A percentile compares a stretch with the other conserved stretches of the same genome.
Evolutionary conservation across 53 echinoderm and acorn worm genomes (phyloP).

Genomic region (Zoroaster sp.): DNA sequence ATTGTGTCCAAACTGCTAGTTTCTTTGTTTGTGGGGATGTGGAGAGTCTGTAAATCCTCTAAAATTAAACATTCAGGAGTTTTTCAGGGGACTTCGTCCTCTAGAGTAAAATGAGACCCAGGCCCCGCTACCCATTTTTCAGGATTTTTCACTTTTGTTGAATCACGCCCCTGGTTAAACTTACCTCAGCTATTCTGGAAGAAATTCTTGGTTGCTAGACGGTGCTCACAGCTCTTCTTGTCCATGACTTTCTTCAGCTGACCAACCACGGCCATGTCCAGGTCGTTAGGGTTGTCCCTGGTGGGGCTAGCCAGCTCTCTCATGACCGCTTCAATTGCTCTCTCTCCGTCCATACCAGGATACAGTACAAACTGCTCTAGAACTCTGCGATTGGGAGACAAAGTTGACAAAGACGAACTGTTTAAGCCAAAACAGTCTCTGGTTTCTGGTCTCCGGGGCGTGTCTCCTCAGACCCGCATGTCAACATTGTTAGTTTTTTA

Average conservation of each 20-base stretch:
- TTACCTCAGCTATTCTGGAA: conserved; percentile 73
- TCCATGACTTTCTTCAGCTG: conserved; percentile 58
- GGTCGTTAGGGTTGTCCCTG: conserved; percentile 38
- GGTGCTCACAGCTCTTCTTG: conserved; percentile 24
- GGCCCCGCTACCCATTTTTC: too few species aligned
- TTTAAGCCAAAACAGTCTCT: not conserved
- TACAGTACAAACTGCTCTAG: conserved; percentile 70
- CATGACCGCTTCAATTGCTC: conserved; percentile 40
- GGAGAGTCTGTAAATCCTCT: too few species aligned
- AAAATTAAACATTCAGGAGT: too few species aligned
- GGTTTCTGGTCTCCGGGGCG: not conserved
- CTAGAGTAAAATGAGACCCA: too few species aligned
- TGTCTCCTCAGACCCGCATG: not conserved
- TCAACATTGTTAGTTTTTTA: not conserved
- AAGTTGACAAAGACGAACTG: not conserved
- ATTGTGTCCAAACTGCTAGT: too few species aligned
- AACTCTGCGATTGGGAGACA: conserved; percentile 21
- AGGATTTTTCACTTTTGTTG: too few species aligned
- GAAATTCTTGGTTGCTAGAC: conserved; percentile 43
- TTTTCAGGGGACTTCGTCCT: too few species aligned
- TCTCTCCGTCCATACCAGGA: conserved; percentile 51
- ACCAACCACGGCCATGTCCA: conserved; percentile 61
- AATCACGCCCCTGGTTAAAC: too few species aligned
- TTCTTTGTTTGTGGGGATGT: too few species aligned
- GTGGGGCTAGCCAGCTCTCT: conserved; percentile 35